These are phyloP conservation scores for Drosophila lacteicornis DNA, from an alignment of 1,140 invertebrate genomes.

Conservation along the genomic window DNA sequence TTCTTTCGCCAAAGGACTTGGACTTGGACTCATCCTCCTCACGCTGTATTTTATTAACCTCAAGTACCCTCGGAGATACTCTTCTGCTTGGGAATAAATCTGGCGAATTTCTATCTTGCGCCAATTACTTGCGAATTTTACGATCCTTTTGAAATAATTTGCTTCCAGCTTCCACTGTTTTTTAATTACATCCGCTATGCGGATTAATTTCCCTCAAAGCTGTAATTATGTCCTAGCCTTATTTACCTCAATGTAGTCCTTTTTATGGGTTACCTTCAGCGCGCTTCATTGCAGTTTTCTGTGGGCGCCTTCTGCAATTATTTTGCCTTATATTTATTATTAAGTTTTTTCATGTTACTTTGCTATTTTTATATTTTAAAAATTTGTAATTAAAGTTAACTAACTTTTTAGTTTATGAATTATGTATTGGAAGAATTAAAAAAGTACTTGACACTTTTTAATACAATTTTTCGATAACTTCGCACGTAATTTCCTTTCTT, in stretches of 20 bases:
- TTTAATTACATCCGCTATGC: slow-evolving; percentile 16
- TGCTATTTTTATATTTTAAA: not conserved
- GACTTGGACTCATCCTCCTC: not conserved
- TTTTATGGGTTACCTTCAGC: not conserved
- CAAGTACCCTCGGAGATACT: slow-evolving; percentile 6
- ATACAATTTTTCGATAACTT: too few species aligned
- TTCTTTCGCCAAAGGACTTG: slow-evolving; percentile 15
- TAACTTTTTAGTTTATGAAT: too few species aligned
- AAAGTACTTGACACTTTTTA: too few species aligned
- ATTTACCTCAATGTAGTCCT: not conserved
- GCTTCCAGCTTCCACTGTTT: not conserved
- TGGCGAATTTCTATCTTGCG: not conserved
- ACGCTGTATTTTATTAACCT: slow-evolving; percentile 6
- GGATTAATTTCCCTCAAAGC: slow-evolving; percentile 4
- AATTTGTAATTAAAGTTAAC: too few species aligned
- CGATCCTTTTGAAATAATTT: slow-evolving; percentile 7
- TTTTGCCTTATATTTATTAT: not conserved
- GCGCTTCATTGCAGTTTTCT: not conserved
- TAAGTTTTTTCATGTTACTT: not conserved
- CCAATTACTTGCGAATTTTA: slow-evolving; percentile 11
- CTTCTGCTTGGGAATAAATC: not conserved
- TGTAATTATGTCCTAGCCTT: not conserved
- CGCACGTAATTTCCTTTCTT: too few species aligned
- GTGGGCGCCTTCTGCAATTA: too few species aligned
- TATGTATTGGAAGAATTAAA: too few species aligned